Evolutionary conservation across 2,888 invertebrate genomes (phyloP).

Genomic region (Molanna angustata): DNA sequence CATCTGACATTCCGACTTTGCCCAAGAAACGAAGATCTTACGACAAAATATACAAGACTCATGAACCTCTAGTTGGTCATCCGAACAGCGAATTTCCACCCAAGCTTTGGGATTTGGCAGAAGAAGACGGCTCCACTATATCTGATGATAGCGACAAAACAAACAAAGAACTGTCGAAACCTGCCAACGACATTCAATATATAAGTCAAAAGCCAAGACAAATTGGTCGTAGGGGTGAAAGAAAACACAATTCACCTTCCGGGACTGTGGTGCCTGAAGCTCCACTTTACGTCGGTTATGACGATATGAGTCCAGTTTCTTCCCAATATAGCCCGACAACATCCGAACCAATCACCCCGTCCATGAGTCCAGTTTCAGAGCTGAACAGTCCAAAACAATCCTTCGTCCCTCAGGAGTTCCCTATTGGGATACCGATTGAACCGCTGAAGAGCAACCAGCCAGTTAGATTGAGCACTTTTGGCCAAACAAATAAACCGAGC

Average conservation of each 20-base stretch:
- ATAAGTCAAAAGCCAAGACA: slow-evolving; percentile 56
- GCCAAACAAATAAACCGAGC: slow-evolving; percentile 46
- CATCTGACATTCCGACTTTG: slow-evolving; percentile 52
- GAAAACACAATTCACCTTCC: slow-evolving; percentile 50
- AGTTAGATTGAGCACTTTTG: slow-evolving; percentile 48
- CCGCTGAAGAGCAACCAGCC: slow-evolving; percentile 43
- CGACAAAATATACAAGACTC: slow-evolving; percentile 78
- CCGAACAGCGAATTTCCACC: slow-evolving; percentile 74
- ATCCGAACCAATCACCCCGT: slow-evolving; percentile 54
- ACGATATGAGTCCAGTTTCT: slow-evolving; percentile 48
- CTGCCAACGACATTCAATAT: slow-evolving; percentile 62
- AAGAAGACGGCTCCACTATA: slow-evolving; percentile 59
- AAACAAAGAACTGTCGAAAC: slow-evolving; percentile 56
- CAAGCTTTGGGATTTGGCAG: slow-evolving; percentile 74
- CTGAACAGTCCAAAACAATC: slow-evolving; percentile 45
- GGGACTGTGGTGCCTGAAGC: slow-evolving; percentile 43
- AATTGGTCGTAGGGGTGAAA: slow-evolving; percentile 54
- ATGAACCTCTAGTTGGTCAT: slow-evolving; percentile 68
- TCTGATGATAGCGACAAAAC: slow-evolving; percentile 60
- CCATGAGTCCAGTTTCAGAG: slow-evolving; percentile 50
- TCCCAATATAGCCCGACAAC: slow-evolving; percentile 52
- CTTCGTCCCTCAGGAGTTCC: slow-evolving; percentile 42
- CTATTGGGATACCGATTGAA: slow-evolving; percentile 14
- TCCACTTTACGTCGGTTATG: slow-evolving; percentile 12
- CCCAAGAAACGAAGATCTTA: slow-evolving; percentile 69